Conservation (phyloP, 2,113 vertebrate species). For the Brachyhypopomus gauderio region DNA sequence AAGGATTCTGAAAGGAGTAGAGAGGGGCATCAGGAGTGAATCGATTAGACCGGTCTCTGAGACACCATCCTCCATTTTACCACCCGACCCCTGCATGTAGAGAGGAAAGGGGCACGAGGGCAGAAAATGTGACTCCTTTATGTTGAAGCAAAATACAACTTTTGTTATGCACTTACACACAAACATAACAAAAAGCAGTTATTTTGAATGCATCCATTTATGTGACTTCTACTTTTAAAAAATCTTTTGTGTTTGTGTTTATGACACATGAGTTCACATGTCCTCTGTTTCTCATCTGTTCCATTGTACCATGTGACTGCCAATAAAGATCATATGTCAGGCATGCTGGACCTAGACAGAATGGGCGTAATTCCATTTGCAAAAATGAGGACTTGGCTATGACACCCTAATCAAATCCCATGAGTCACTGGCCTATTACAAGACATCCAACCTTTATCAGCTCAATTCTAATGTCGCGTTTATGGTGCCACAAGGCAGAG, state of each 20-base stretch:
- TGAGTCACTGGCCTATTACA: constrained; percentile 26
- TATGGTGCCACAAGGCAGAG: constrained; percentile 69
- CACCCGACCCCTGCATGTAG: no score
- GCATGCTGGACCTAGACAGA: constrained; percentile 25
- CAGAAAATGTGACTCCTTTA: no score
- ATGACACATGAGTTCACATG: background rate
- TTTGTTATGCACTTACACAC: no score
- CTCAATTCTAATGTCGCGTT: background rate
- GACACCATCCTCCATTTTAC: background rate
- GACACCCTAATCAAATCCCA: constrained; percentile 60
- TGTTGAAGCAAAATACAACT: no score
- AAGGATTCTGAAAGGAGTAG: background rate
- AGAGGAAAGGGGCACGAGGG: no score
- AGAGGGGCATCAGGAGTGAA: background rate
- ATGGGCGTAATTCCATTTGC: constrained; percentile 58
- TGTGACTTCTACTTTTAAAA: background rate
- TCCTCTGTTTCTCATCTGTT: constrained; percentile 25
- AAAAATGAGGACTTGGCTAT: constrained; percentile 56
- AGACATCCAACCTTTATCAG: no score
- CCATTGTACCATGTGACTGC: background rate
- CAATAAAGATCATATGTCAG: constrained; percentile 2
- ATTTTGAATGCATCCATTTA: background rate
- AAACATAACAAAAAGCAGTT: no score
- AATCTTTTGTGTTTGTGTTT: background rate
- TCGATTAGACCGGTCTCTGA: constrained; percentile 1